Evolutionary conservation across 2,888 invertebrate species (phyloP).

Genomic region (Rambutsinella grinnellia): DNA sequence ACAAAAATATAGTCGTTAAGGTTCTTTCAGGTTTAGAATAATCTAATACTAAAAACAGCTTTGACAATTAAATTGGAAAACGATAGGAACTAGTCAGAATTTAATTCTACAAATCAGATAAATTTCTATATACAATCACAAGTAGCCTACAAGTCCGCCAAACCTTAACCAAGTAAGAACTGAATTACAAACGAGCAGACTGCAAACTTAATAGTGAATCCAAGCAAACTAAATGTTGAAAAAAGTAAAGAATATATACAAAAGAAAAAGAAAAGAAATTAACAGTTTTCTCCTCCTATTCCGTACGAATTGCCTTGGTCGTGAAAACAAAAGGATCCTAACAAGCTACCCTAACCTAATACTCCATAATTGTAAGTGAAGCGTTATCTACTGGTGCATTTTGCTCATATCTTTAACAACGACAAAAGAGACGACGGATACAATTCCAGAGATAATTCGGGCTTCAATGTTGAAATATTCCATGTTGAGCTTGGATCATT

Average conservation of each 20-base stretch:
- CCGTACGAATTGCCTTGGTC: background rate
- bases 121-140: too few species aligned
- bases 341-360: constrained; percentile 35
- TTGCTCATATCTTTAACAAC: constrained; percentile 11
- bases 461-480: too few species aligned
- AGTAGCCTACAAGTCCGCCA: constrained; percentile 8
- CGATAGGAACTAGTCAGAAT: background rate
- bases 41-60: background rate
- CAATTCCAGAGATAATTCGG: background rate
- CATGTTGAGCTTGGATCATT: too few species aligned
- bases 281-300: background rate
- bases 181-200: too few species aligned
- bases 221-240: background rate
- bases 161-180: too few species aligned
- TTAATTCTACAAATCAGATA: too few species aligned
- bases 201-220: too few species aligned
- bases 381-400: constrained; percentile 28
- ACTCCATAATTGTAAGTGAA: constrained; percentile 39
- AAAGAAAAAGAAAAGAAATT: background rate
- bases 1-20: background rate
- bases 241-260: constrained; percentile 3
- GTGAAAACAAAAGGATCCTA: background rate
- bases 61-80: too few species aligned
- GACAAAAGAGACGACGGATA: constrained; percentile 12
- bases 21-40: background rate